Evolutionary conservation across 2,797 vertebrate species (phyloP), one percentile per base, ranked within the genome.

Genomic region (Diplodus sargus): DNA sequence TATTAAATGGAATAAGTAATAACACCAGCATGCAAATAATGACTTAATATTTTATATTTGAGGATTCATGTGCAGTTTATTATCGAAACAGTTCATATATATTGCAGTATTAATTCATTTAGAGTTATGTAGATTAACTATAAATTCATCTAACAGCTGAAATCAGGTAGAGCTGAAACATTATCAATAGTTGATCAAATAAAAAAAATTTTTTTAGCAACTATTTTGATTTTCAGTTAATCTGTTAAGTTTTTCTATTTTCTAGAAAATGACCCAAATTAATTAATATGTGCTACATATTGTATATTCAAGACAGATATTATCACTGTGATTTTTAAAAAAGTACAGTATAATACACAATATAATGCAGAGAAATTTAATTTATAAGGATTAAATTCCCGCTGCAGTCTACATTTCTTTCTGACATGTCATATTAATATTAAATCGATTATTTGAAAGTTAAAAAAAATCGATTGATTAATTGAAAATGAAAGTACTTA

Each of bases 1-100:
- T 54, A 17, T 34, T 68, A n/a, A 20, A 74, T 39, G 17, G n/a
- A 61, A 6, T 49, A 28, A 61, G 28, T 64, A 65, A 58, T 17
- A n/a, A 14, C 7, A 14, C 30, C 1, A 56, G 5, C 13, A 28
- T 28, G 15, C 47, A 48, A 28, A 56, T 56, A 53, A 13, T 22
- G 5, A 12, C 43, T 52, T 14, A 42, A 42, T 60, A 42, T n/a
- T 60, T 39, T 39, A 39, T 34, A 22, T 42, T 59, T 54, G 22
- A 2, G 11, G 52, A 17, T 48, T 17, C 2, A n/a, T 15, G 15
- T n/a, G 7, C 23, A 45, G 51, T 47, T 30, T n/a, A 5, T 20
- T 69, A 48, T 47, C 30, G 12, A 56, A 30, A 23, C 48, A 28
- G 22, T 72, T 34, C 6, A 28, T 22, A 43, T 43, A 4, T 12